Percentiles rank a stretch among this genome's conserved stretches.
Evolutionary conservation across 1,140 invertebrate species (phyloP).

Genomic region (Halotydeus destructor): DNA sequence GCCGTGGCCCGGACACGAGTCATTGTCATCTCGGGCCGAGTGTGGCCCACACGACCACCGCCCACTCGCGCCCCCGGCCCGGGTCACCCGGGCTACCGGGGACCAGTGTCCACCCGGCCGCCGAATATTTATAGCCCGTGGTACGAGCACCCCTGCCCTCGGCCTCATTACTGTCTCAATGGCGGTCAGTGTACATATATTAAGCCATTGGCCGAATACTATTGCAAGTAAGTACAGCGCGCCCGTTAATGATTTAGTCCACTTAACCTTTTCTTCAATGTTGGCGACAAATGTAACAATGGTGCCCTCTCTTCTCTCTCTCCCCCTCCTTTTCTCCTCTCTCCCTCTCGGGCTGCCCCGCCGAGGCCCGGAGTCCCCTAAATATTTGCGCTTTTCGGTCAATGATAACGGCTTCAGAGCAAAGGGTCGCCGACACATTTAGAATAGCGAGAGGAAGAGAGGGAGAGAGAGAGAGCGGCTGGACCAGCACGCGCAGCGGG

Average conservation of each 20-base stretch:
- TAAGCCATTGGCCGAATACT: constrained; percentile 46
- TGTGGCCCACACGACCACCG: neutral
- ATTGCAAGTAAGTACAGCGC: constrained; percentile 45
- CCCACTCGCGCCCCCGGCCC: neutral
- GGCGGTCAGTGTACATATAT: constrained; percentile 57
- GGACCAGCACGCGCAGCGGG: too few relatives aligned
- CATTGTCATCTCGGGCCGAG: too few relatives aligned
- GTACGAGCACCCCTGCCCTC: constrained; percentile 32
- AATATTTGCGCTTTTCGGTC: neutral
- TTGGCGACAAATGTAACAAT: too few relatives aligned
- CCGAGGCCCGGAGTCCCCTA: neutral
- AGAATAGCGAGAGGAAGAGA: too few relatives aligned
- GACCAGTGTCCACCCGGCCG: too few relatives aligned
- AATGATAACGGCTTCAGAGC: neutral
- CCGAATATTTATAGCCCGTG: too few relatives aligned
- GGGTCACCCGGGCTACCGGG: constrained; percentile 3
- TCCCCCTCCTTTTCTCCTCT: neutral
- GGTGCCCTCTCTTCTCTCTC: too few relatives aligned
- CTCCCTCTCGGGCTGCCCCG: neutral
- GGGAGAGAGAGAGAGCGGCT: too few relatives aligned
- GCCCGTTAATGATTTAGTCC: too few relatives aligned
- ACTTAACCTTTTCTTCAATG: too few relatives aligned
- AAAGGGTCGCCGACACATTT: too few relatives aligned
- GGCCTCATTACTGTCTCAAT: constrained; percentile 46
- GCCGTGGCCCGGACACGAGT: constrained; percentile 6